A percentile compares a stretch with the other conserved stretches of the same genome.
Conservation (phyloP, 2,888 invertebrate genomes). For the Amiota mariae region DNA sequence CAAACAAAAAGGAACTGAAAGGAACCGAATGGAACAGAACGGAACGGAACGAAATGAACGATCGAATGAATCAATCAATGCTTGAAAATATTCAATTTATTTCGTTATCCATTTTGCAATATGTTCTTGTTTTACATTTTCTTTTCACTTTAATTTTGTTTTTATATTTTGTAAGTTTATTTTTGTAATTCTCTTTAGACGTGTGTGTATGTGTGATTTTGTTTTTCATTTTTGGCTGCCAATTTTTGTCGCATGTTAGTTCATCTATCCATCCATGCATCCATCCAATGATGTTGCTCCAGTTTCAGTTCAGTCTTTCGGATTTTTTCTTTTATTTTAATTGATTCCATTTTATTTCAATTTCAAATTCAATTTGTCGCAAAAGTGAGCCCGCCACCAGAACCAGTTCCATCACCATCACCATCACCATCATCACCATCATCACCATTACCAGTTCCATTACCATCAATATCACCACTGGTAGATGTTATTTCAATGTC, state of each 20-base stretch:
- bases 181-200: too few relatives aligned
- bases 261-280: constrained; percentile 19
- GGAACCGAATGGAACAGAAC: too few relatives aligned
- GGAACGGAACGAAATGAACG: background rate
- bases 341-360: constrained; percentile 40
- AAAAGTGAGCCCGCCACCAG: background rate
- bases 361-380: constrained; percentile 49
- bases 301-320: background rate
- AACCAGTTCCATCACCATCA: background rate
- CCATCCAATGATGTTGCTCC: constrained; percentile 19
- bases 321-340: constrained; percentile 24
- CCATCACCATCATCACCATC: background rate
- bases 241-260: constrained; percentile 15
- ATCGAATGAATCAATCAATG: constrained; percentile 14
- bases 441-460: background rate
- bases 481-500: background rate
- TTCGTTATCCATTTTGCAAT: background rate
- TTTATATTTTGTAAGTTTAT: background rate
- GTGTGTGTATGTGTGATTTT: background rate
- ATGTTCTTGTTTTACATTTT: background rate
- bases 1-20: background rate
- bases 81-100: constrained; percentile 5
- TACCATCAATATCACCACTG: background rate
- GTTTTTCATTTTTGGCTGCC: constrained; percentile 10
- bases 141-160: background rate